A percentile compares a stretch with the other conserved stretches of the same genome.
These are phyloP conservation scores for Myripristis jacobus DNA, from an alignment of 2,797 vertebrate species.

Conservation along the genomic window DNA sequence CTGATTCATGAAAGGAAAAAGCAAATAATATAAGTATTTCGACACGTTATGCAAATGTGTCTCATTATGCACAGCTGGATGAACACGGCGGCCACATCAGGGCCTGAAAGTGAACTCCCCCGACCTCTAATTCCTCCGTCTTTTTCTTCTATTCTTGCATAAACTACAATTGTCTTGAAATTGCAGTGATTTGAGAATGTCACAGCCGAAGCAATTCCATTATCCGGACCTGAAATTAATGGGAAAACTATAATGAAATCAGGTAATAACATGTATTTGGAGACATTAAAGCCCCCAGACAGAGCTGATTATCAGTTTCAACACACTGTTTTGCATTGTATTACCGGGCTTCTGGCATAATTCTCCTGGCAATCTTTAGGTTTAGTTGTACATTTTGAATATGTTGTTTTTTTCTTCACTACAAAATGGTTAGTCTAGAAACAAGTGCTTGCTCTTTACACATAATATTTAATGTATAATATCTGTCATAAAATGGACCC, in stretches of 20 bases:
- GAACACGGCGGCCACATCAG: neutral
- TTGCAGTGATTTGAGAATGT: too few species aligned
- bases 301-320: conserved; percentile 18
- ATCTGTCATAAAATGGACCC: too few species aligned
- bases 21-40: neutral
- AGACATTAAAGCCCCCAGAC: conserved; percentile 13
- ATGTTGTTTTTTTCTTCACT: too few species aligned
- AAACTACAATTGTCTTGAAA: too few species aligned
- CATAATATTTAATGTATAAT: too few species aligned
- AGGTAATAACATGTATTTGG: neutral
- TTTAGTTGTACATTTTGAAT: too few species aligned
- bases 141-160: too few species aligned
- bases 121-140: too few species aligned
- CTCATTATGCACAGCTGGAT: conserved; percentile 4
- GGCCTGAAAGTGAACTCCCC: conserved; percentile 2
- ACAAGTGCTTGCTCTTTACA: too few species aligned
- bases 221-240: conserved; percentile 15
- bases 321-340: conserved; percentile 13
- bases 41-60: neutral
- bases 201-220: too few species aligned
- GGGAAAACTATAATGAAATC: neutral
- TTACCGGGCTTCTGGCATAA: conserved; percentile 19
- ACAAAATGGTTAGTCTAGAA: too few species aligned
- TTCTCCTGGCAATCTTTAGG: conserved; percentile 24
- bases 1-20: neutral